Evolutionary conservation across 2,888 invertebrate species (phyloP), one percentile per base, ranked within the genome.

Genomic region (Prenolepis imparis): DNA sequence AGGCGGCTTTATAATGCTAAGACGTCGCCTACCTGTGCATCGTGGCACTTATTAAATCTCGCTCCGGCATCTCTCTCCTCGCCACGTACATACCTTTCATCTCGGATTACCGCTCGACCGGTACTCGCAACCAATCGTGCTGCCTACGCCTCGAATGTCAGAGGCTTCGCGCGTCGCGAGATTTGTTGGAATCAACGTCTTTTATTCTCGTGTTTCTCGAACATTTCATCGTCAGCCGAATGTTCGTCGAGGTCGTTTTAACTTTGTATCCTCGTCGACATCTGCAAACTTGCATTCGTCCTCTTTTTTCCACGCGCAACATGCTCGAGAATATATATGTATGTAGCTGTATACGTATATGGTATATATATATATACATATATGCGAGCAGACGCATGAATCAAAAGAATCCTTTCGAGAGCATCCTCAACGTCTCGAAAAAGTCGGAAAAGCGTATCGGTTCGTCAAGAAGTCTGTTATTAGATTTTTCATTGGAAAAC

Each of bases 1-100:
- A 88, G 89, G 90, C 88, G 88, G 88, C 86, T 90, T 89, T 89
- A 87, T 91, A 87, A 89, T 86, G 90, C 87, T 87, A 89, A 90
- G 88, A 90, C 87, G 87, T 92, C 90, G 90, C 88, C 90, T 91
- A 90, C 91, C 92, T 90, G 92, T 83, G 86, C 82, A 89, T 88
- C 88, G 84, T 85, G 87, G 89, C 91, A 92, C 93, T 93, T 94
- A 93, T 94, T 93, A 93, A 94, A 94, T 94, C 93, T 92, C 88
- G 87, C 91, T 91, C 91, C 90, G 89, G 87, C 91, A 93, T 92
- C 91, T 91, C 91, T 91, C 52, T 52, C 52, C n/a, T 87, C 86
- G 77, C 77, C 68, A 66, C 55, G 75, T 81, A 66, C 55, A 73
- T 81, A 57, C 87, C 78, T 83, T 57, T 82, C 84, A 87, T 89